Base-by-base conservation (phyloP, 2,888 invertebrate genomes). In the Scaptomyza parva region DNA sequence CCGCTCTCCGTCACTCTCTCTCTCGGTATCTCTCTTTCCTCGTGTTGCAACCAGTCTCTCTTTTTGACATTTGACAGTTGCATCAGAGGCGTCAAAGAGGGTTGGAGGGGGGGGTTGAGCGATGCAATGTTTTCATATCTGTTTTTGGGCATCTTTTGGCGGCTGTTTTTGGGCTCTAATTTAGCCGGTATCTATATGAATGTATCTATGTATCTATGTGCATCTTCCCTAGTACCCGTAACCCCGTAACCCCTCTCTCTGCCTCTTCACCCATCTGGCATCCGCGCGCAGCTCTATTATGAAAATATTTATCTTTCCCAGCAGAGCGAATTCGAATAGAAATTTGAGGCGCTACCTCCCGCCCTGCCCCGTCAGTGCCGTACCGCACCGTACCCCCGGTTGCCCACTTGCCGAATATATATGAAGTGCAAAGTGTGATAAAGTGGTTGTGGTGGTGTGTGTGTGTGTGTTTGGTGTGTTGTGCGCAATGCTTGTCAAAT, bases 31-130 rank as follows among this genome's bases (percentile, higher is more conserved):
- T 26, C 7, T 17, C 11, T 5, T 3, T 70, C 70, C 45, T 57
- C 14, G n/a, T n/a, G 50, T 48, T 59, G 63, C 67, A 57, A 57
- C 40, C 59, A 44, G 54, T 54, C 26, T 17, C n/a, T n/a, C n/a
- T n/a, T n/a, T 65, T 70, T 86, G 86, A 80, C 86, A 80, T 74
- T 73, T 87, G 87, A 82, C 87, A 82, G 85, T 82, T 82, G 87
- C 82, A 87, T 85, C 85, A 78, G 78, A 3, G 47, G 33, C 18
- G 20, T 18, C 37, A 30, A 20, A n/a, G 11, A 14, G 17, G 9
- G n/a, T 18, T 12, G 14, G 17, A 28, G 12, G 0, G 12, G 14
- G 5, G 28, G 8, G 17, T n/a, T n/a, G n/a, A n/a, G n/a, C n/a
- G 6, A 2, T 11, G 45, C 18, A 24, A 11, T 33, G 48, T 30